A percentile compares a stretch with the other conserved stretches of the same genome.
Conservation (phyloP, 2,888 invertebrate species). For the Hylaea fasciaria region DNA sequence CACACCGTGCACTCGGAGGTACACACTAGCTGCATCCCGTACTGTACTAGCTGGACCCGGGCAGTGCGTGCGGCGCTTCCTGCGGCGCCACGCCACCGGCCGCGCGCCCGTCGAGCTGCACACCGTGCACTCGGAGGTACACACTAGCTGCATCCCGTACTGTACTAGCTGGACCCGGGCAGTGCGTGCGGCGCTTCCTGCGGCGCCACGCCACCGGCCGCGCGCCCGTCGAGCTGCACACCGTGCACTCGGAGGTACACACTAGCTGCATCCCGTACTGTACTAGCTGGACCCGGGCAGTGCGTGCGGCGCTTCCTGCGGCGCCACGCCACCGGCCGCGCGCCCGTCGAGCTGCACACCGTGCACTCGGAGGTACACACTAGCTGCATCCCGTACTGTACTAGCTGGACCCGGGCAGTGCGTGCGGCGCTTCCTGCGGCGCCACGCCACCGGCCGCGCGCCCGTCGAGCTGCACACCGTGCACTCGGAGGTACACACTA, state of each 20-base stretch:
- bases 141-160: no score
- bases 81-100: constrained; percentile 95
- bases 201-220: constrained; percentile 95
- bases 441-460: constrained; percentile 96
- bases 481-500: constrained; percentile 66
- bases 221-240: constrained; percentile 96
- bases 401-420: constrained; percentile 87
- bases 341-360: constrained; percentile 96
- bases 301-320: constrained; percentile 95
- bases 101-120: constrained; percentile 97
- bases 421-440: constrained; percentile 96
- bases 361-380: constrained; percentile 82
- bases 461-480: constrained; percentile 97
- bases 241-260: constrained; percentile 85
- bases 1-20: constrained; percentile 97
- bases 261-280: constrained; percentile 74
- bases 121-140: constrained; percentile 86
- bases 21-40: constrained; percentile 90
- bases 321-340: constrained; percentile 95
- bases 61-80: constrained; percentile 92
- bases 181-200: constrained; percentile 94
- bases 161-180: constrained; percentile 91
- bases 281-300: constrained; percentile 89
- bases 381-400: constrained; percentile 84
- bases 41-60: constrained; percentile 91